These are phyloP conservation scores for Pherbina coryleti DNA, from an alignment of 2,888 invertebrate species.

Conservation along the genomic window DNA sequence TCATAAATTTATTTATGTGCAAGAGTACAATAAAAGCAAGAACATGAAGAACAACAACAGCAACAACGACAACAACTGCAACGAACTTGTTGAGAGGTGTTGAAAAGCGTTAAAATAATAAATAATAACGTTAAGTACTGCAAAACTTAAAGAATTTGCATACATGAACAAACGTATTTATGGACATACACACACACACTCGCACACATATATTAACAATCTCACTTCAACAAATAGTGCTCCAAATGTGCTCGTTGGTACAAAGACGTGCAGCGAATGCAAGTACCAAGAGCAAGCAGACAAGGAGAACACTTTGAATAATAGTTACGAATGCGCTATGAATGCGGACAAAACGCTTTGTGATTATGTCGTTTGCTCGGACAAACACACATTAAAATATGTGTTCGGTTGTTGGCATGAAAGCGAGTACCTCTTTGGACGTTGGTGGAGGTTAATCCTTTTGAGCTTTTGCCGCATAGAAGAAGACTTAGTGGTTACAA, in stretches of 20 bases:
- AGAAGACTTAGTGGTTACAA: conserved; percentile 36
- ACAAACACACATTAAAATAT: too few species aligned
- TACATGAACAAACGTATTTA: conserved; percentile 52
- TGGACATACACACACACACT: conserved; percentile 42
- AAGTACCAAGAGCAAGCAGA: neutral
- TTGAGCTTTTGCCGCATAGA: conserved; percentile 60
- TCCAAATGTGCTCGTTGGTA: conserved; percentile 21
- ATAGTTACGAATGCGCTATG: conserved; percentile 53
- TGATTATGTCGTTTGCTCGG: conserved; percentile 11
- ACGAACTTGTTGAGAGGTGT: conserved; percentile 64
- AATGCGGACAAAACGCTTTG: conserved; percentile 58
- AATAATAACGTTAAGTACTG: conserved; percentile 65
- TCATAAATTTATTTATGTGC: conserved; percentile 58
- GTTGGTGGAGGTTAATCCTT: neutral
- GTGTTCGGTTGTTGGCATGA: too few species aligned
- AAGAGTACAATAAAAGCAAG: conserved; percentile 38
- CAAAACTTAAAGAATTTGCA: conserved; percentile 64
- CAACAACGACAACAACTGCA: conserved; percentile 50
- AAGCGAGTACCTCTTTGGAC: neutral
- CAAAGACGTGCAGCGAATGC: conserved; percentile 43
- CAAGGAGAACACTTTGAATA: conserved; percentile 58
- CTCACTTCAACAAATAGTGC: too few species aligned
- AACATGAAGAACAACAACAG: conserved; percentile 30
- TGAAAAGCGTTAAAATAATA: conserved; percentile 66
- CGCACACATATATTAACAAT: conserved; percentile 10